Evolutionary conservation across 2,797 vertebrate species (phyloP).

Genomic region (Myotis planiceps): DNA sequence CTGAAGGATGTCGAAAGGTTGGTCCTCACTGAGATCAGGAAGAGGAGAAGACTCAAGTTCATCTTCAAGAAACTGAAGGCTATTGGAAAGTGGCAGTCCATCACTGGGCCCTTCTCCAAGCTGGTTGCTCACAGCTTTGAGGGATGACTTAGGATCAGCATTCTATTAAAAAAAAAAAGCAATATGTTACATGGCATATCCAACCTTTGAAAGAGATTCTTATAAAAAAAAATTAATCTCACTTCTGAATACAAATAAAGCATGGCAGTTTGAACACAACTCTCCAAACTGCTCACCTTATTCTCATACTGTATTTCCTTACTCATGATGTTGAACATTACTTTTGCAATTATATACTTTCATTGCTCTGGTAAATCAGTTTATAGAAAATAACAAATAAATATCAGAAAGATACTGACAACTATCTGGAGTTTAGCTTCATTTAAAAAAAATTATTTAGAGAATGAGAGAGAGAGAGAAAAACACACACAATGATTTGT

Average conservation of each 20-base stretch:
- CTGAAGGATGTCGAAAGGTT: slow-evolving; percentile 99
- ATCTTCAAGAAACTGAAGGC: slow-evolving; percentile 98
- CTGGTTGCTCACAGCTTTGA: slow-evolving; percentile 93
- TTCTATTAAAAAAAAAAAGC: slow-evolving; percentile 85
- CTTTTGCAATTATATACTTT: background rate
- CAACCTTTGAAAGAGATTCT: slow-evolving; percentile 4
- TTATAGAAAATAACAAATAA: background rate
- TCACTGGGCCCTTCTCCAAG: slow-evolving; percentile 92
- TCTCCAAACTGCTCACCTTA: background rate
- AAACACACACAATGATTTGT: background rate
- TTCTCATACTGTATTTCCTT: background rate
- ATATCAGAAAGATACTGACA: background rate
- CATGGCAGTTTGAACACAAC: background rate
- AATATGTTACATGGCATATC: background rate
- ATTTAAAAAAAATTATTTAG: background rate
- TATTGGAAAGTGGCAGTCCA: slow-evolving; percentile 95
- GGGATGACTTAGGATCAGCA: slow-evolving; percentile 91
- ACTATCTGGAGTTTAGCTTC: background rate
- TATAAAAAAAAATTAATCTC: background rate
- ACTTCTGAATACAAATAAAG: background rate
- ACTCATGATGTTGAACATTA: background rate
- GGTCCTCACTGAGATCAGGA: slow-evolving; percentile 95
- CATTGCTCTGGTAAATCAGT: background rate
- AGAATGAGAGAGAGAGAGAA: background rate
- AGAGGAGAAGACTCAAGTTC: slow-evolving; percentile 94